Conservation (phyloP, 2,797 vertebrate species). For the Rhodeus uyekii region DNA sequence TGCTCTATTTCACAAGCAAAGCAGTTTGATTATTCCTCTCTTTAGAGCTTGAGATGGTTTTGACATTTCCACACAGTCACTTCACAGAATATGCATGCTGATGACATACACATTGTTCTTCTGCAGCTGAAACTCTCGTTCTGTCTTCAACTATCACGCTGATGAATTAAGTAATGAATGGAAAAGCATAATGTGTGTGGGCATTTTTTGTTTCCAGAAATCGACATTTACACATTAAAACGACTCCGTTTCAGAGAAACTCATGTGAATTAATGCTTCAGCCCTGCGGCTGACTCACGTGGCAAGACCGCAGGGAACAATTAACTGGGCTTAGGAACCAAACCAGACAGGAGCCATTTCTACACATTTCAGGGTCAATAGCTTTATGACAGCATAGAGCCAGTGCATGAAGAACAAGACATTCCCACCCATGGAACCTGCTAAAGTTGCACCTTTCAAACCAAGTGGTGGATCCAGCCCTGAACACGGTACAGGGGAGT, state of each 20-base stretch:
- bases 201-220: conserved; percentile 29
- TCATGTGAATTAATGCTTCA: conserved; percentile 37
- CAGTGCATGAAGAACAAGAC: conserved; percentile 17
- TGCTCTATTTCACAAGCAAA: conserved; percentile 55
- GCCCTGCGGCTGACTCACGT: conserved; percentile 41
- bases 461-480: neutral
- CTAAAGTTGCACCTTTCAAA: conserved; percentile 11
- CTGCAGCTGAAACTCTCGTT: neutral
- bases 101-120: conserved; percentile 35
- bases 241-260: conserved; percentile 29
- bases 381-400: conserved; percentile 32
- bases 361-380: conserved; percentile 52
- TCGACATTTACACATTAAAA: conserved; percentile 36
- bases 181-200: conserved; percentile 31
- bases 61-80: conserved; percentile 53
- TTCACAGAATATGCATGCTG: conserved; percentile 25
- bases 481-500: neutral
- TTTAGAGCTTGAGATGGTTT: conserved; percentile 46
- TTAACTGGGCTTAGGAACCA: conserved; percentile 53
- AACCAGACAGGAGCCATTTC: conserved; percentile 47
- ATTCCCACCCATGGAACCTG: conserved; percentile 16
- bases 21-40: conserved; percentile 55
- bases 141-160: neutral
- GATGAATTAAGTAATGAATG: conserved; percentile 31
- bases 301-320: conserved; percentile 55